Percentiles rank a stretch among this genome's conserved stretches.
Evolutionary conservation across 1,140 invertebrate species (phyloP).

Genomic region (Colletes latitarsis): DNA sequence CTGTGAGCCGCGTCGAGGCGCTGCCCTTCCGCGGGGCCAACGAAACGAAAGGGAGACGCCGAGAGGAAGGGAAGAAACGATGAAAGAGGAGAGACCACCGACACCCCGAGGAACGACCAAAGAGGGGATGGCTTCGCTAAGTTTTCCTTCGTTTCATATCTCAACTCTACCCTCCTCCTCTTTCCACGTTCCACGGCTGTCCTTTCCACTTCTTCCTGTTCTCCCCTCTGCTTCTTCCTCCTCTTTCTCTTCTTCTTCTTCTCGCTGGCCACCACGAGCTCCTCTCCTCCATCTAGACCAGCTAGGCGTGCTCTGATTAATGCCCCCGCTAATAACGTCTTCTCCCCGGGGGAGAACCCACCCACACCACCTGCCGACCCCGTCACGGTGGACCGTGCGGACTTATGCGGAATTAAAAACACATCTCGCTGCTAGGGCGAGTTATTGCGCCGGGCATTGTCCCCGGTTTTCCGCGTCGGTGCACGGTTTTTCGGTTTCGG

Average conservation of each 20-base stretch:
- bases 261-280: slow-evolving; percentile 21
- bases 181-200: slow-evolving; percentile 5
- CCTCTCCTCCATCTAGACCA: slow-evolving; percentile 22
- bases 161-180: slow-evolving; percentile 59
- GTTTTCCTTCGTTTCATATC: slow-evolving; percentile 78
- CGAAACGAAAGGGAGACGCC: background rate
- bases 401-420: slow-evolving; percentile 81
- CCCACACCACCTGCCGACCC: slow-evolving; percentile 35
- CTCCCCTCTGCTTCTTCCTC: slow-evolving; percentile 12
- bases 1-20: slow-evolving; percentile 71
- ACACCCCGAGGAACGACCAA: slow-evolving; percentile 30
- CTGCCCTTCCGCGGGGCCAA: slow-evolving; percentile 57
- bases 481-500: slow-evolving; percentile 37
- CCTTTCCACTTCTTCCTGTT: slow-evolving; percentile 15
- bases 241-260: slow-evolving; percentile 32
- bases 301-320: slow-evolving; percentile 76
- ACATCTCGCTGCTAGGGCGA: slow-evolving; percentile 66
- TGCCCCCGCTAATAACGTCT: slow-evolving; percentile 80
- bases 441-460: slow-evolving; percentile 65
- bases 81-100: background rate
- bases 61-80: slow-evolving; percentile 3
- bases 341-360: slow-evolving; percentile 71
- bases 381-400: slow-evolving; percentile 50
- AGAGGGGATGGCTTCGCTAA: slow-evolving; percentile 53
- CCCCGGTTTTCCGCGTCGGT: slow-evolving; percentile 45